Conservation (phyloP, 2,797 vertebrate species). For the Gymnothorax javanicus region DNA sequence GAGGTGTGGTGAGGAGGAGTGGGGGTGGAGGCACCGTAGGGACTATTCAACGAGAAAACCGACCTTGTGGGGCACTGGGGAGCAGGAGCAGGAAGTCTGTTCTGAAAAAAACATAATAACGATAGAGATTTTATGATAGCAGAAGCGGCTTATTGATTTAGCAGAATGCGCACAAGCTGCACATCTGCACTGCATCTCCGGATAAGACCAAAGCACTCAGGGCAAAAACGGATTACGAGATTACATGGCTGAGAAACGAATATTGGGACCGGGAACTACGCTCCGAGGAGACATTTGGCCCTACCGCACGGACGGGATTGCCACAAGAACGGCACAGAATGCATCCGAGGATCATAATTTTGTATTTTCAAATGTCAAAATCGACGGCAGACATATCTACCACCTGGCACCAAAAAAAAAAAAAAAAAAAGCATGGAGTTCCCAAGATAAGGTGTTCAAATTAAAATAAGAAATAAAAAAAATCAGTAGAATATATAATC, state of each 20-base stretch:
- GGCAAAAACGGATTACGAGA: slow-evolving; percentile 73
- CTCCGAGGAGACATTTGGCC: slow-evolving; percentile 32
- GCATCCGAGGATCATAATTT: background rate
- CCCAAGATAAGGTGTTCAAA: too few relatives aligned
- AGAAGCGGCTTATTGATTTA: slow-evolving; percentile 65
- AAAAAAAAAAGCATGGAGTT: background rate
- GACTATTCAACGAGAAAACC: slow-evolving; percentile 22
- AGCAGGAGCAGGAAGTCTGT: slow-evolving; percentile 28
- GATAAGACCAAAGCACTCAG: slow-evolving; percentile 59
- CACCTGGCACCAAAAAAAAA: background rate
- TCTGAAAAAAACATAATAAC: slow-evolving; percentile 54
- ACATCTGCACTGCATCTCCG: slow-evolving; percentile 37
- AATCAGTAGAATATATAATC: background rate
- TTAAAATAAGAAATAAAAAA: too few relatives aligned
- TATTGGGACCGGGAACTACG: slow-evolving; percentile 47
- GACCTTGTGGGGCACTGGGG: background rate
- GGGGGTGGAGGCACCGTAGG: too few relatives aligned
- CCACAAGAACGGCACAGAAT: background rate
- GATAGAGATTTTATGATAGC: slow-evolving; percentile 65
- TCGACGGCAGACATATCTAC: background rate
- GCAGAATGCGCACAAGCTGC: slow-evolving; percentile 45
- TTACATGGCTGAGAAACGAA: slow-evolving; percentile 62
- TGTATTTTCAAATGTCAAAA: background rate
- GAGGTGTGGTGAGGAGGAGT: background rate
- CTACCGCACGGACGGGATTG: background rate